Evolutionary conservation across 2,113 vertebrate genomes (phyloP).

Genomic region (Alligator mississippiensis): DNA sequence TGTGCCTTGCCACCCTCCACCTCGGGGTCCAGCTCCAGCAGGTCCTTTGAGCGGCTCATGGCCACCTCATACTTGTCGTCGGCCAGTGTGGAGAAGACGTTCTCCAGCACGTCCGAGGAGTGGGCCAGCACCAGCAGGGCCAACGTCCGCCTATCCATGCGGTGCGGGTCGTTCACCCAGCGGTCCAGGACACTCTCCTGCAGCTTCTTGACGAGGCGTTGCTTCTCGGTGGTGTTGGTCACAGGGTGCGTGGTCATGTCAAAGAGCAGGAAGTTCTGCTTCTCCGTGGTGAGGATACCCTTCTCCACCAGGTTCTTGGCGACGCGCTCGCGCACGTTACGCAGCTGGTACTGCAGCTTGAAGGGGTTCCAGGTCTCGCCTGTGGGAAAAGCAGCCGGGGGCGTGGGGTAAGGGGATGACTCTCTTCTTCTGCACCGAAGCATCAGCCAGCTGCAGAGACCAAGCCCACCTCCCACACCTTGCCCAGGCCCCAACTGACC

Average conservation of each 20-base stretch:
- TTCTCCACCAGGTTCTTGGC: slow-evolving; percentile 90
- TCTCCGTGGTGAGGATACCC: slow-evolving; percentile 87
- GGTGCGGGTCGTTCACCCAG: slow-evolving; percentile 84
- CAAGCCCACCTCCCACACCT: accelerated
- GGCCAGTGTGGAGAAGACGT: slow-evolving; percentile 75
- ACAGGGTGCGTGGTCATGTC: slow-evolving; percentile 90
- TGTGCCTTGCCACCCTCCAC: slow-evolving; percentile 76
- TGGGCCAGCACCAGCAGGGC: slow-evolving; percentile 85
- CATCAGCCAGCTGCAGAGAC: neutral
- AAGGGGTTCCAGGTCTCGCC: slow-evolving; percentile 91
- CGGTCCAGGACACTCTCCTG: slow-evolving; percentile 84
- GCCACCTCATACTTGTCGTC: slow-evolving; percentile 83
- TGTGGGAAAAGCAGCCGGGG: neutral
- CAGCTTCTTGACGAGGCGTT: slow-evolving; percentile 80
- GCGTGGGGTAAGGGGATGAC: accelerated
- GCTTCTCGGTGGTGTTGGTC: slow-evolving; percentile 82
- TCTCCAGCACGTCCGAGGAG: slow-evolving; percentile 84
- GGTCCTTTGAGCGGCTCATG: slow-evolving; percentile 77
- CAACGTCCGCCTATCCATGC: slow-evolving; percentile 81
- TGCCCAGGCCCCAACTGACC: neutral
- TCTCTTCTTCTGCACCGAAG: neutral
- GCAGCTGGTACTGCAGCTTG: slow-evolving; percentile 87
- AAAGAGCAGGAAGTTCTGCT: slow-evolving; percentile 90
- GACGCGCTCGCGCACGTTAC: slow-evolving; percentile 86
- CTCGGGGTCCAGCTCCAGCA: slow-evolving; percentile 84